Evolutionary conservation across 2,113 vertebrate genomes (phyloP).

Genomic region (Tetrax tetrax): DNA sequence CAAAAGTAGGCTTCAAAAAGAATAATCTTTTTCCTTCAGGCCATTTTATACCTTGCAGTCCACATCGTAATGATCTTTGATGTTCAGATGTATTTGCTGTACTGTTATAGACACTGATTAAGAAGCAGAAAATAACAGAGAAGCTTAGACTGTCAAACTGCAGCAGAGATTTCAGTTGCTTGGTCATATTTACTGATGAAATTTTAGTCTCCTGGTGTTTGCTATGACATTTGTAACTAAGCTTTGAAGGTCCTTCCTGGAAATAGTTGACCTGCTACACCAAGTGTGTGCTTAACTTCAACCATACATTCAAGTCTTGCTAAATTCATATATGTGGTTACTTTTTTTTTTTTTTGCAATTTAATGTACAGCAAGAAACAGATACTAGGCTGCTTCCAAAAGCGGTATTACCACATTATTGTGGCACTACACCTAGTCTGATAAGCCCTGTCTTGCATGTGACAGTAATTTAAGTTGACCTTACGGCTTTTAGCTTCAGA

Average conservation of each 20-base stretch:
- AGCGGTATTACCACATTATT: neutral
- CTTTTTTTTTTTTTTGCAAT: neutral
- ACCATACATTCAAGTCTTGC: neutral
- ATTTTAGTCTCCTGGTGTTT: neutral
- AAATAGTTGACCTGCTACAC: neutral
- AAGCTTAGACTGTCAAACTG: neutral
- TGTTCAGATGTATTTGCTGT: neutral
- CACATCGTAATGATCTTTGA: neutral
- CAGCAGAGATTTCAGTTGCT: neutral
- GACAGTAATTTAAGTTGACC: neutral
- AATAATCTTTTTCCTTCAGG: neutral
- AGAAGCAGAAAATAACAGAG: neutral
- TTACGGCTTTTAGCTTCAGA: neutral
- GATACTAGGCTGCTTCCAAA: neutral
- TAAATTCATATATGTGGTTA: neutral
- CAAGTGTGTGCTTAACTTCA: neutral
- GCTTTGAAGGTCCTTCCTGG: neutral
- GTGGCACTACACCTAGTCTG: neutral
- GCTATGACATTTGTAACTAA: neutral
- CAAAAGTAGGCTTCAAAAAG: neutral
- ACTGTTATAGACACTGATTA: neutral
- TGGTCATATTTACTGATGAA: neutral
- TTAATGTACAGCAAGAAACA: neutral
- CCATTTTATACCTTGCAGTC: neutral
- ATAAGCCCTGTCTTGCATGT: accelerated